A percentile compares a stretch with the other conserved stretches of the same genome.
These are phyloP conservation scores for Ceratotherium simum DNA, from an alignment of 2,113 vertebrate species.

Conservation along the genomic window DNA sequence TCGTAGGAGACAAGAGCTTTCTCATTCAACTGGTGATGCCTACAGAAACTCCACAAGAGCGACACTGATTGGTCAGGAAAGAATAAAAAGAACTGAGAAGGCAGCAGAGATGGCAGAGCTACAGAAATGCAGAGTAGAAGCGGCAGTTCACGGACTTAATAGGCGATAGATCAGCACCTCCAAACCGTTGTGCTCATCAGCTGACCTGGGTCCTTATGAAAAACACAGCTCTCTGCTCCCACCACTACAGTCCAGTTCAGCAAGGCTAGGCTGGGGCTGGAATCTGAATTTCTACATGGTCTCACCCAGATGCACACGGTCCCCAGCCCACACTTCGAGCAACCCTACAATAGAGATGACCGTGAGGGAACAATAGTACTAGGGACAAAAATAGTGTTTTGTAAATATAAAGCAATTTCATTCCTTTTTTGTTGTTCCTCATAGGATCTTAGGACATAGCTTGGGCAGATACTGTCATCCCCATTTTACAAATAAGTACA, in stretches of 20 bases:
- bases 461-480: not conserved
- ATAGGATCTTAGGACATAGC: not conserved
- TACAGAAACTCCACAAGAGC: not conserved
- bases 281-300: not conserved
- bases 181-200: not conserved
- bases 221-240: not conserved
- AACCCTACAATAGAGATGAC: not conserved
- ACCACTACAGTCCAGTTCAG: not conserved
- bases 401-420: not conserved
- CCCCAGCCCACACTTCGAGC: not conserved
- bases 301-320: not conserved
- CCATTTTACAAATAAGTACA: not conserved
- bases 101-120: not conserved
- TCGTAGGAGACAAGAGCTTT: not conserved
- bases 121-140: not conserved
- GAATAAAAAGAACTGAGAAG: not conserved
- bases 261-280: not conserved
- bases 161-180: not conserved
- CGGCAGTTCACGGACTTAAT: not conserved
- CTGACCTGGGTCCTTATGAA: not conserved
- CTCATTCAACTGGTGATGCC: not conserved
- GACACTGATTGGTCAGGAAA: not conserved
- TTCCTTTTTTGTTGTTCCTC: not conserved
- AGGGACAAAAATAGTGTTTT: not conserved
- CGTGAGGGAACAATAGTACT: not conserved